phyloP scores from a whole-genome alignment of 2,888 invertebrate genomes.

The Imbricaverruca yamaguchii region DNA sequence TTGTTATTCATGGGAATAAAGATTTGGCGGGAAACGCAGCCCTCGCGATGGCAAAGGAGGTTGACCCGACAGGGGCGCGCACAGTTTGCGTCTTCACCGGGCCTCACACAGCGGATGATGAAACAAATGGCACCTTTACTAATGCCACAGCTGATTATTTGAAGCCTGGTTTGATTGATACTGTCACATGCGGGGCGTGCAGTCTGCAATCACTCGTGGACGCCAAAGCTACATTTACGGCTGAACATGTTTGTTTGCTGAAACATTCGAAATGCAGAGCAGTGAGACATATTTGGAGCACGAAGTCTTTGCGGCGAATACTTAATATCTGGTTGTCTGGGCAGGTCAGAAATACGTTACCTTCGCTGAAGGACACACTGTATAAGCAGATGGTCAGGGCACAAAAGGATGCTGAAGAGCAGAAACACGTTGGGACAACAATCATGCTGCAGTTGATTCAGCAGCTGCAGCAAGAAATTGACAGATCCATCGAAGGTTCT shows the following conservation, averaged over 20 bases:
- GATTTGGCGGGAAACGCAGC: constrained; percentile 99
- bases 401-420: constrained; percentile 98
- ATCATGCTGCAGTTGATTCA: constrained; percentile 99
- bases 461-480: constrained; percentile 93
- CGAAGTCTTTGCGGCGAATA: constrained; percentile 90
- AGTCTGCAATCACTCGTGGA: constrained; percentile 76
- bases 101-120: constrained; percentile 98
- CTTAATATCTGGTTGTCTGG: constrained; percentile 52
- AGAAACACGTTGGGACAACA: constrained; percentile 97
- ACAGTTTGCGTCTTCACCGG: constrained; percentile 99
- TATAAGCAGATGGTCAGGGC: constrained; percentile 90
- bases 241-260: constrained; percentile 50
- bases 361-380: constrained; percentile 86
- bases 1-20: constrained; percentile 94
- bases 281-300: constrained; percentile 94
- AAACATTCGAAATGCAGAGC: constrained; percentile 96
- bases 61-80: constrained; percentile 88
- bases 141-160: constrained; percentile 94
- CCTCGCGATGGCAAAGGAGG: constrained; percentile 94
- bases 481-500: constrained; percentile 95
- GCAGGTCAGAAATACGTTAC: constrained; percentile 91
- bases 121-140: constrained; percentile 94
- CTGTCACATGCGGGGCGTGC: constrained; percentile 98
- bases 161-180: constrained; percentile 93
- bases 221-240: constrained; percentile 85